Evolutionary conservation across 2,888 invertebrate genomes (phyloP).

Genomic region (Apamea crenata): DNA sequence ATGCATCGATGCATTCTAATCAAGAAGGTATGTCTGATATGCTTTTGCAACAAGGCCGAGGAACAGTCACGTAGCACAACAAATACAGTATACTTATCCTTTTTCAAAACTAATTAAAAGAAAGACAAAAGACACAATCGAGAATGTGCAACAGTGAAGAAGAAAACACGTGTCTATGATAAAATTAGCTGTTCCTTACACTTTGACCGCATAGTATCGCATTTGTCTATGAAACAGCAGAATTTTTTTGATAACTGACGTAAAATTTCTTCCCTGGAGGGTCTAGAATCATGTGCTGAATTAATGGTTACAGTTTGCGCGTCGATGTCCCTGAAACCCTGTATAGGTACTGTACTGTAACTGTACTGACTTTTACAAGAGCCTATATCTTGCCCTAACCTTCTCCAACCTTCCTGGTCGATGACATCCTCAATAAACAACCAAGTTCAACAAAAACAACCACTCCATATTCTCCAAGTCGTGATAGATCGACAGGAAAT

Average conservation of each 20-base stretch:
- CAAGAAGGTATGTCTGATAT: conserved; percentile 17
- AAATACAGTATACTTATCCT: not conserved
- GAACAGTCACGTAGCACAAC: not conserved
- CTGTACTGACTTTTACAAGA: not conserved
- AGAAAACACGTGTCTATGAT: no score
- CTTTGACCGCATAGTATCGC: not conserved
- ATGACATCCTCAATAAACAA: conserved; percentile 52
- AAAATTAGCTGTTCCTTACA: not conserved
- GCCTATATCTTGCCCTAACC: not conserved
- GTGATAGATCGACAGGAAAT: conserved; percentile 62
- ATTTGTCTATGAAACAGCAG: not conserved
- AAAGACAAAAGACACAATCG: not conserved
- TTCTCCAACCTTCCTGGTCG: not conserved
- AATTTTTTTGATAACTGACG: no score
- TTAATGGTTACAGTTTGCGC: no score
- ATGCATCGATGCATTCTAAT: conserved; percentile 39
- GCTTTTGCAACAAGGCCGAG: conserved; percentile 1
- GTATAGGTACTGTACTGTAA: no score
- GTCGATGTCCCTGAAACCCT: not conserved
- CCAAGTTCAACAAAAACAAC: conserved; percentile 41
- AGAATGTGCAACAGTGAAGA: not conserved
- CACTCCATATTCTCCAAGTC: conserved; percentile 47
- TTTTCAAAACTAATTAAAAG: not conserved
- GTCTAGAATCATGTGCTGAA: no score
- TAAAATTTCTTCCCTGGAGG: no score